Conservation (phyloP, 53 echinoderm and acorn worm species). For the Echinarachnius parma region DNA sequence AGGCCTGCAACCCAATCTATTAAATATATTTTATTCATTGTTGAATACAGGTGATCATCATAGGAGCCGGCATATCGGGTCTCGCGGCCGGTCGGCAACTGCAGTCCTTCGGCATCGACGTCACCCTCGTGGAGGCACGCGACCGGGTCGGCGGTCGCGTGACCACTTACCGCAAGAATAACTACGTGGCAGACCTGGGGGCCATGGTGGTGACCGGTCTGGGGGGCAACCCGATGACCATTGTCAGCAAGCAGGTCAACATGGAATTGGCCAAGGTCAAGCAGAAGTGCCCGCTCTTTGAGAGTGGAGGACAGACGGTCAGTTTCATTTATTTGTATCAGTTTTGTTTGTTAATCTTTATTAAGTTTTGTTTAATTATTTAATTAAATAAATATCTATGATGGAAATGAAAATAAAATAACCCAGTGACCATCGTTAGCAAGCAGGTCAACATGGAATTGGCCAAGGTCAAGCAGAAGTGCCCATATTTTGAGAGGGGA, state of each 20-base stretch:
- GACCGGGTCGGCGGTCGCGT: slow-evolving; percentile 96
- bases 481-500: no score
- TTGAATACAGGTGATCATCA: slow-evolving; percentile 60
- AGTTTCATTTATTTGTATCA: slow-evolving; percentile 19
- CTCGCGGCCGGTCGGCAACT: slow-evolving; percentile 91
- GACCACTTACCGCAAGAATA: slow-evolving; percentile 91
- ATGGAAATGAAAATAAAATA: no score
- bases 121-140: slow-evolving; percentile 87
- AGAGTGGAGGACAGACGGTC: slow-evolving; percentile 92
- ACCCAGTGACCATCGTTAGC: no score
- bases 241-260: slow-evolving; percentile 97
- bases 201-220: slow-evolving; percentile 99
- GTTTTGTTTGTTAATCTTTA: no score
- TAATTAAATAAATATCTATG: no score
- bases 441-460: no score
- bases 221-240: slow-evolving; percentile 98
- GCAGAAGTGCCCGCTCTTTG: slow-evolving; percentile 98
- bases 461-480: no score
- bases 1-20: no score
- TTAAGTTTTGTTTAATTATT: no score
- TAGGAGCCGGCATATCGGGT: slow-evolving; percentile 91
- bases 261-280: slow-evolving; percentile 98
- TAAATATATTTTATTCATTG: no score
- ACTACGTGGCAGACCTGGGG: slow-evolving; percentile 94
- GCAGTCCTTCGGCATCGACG: slow-evolving; percentile 90